Conservation (phyloP, 2,113 vertebrate species). For the Blennius ocellaris region DNA sequence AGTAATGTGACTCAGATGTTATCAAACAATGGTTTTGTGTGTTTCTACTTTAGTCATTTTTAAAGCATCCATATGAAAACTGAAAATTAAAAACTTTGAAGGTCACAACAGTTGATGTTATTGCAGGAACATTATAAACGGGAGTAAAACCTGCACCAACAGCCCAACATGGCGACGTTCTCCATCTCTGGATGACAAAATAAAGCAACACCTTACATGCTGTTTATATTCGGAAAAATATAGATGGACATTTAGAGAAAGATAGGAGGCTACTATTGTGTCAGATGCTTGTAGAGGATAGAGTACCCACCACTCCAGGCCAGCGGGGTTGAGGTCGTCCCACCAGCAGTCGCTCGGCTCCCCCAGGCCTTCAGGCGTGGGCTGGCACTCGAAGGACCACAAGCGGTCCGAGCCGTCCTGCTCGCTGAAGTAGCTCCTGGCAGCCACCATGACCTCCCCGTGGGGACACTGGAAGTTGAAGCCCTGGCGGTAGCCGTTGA, state of each 20-base stretch:
- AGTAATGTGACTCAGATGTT: conserved; percentile 9
- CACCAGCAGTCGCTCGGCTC: conserved; percentile 97
- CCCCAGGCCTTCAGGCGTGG: conserved; percentile 87
- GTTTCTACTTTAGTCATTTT: not conserved
- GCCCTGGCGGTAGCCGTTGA: conserved; percentile 91
- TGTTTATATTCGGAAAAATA: not conserved
- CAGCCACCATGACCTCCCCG: conserved; percentile 91
- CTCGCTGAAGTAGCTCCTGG: conserved; percentile 91
- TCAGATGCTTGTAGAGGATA: not conserved
- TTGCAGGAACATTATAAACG: not conserved
- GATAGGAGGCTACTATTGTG: conserved; percentile 15
- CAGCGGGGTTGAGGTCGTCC: conserved; percentile 96
- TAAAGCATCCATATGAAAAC: not conserved
- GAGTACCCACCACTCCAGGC: conserved; percentile 90
- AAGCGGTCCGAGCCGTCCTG: conserved; percentile 91
- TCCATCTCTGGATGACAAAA: not conserved
- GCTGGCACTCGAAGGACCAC: conserved; percentile 95
- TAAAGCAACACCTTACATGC: not conserved
- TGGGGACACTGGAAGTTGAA: conserved; percentile 98
- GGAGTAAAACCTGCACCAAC: not conserved
- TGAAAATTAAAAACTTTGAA: not conserved
- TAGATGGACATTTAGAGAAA: not conserved
- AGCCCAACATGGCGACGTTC: not conserved
- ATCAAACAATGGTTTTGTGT: not conserved
- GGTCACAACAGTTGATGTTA: not conserved